Conservation (phyloP, 2,797 vertebrate species). For the Fistularia tabacaria region DNA sequence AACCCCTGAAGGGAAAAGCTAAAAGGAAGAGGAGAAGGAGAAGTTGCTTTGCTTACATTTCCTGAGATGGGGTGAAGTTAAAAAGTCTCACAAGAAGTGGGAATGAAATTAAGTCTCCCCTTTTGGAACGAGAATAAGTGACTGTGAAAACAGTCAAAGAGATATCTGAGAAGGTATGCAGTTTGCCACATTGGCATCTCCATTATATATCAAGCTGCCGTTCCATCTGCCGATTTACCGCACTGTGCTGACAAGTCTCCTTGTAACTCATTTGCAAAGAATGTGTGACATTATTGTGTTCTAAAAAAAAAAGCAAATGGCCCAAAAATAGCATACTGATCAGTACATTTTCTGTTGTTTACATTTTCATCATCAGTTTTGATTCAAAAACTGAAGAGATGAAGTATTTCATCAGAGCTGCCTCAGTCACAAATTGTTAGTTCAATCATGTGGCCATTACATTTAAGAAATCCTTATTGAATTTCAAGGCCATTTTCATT, state of each 20-base stretch:
- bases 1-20: too few species aligned
- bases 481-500: conserved; percentile 52
- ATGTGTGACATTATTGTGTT: conserved; percentile 11
- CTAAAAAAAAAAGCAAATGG: conserved; percentile 10
- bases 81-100: not conserved
- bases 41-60: conserved; percentile 44
- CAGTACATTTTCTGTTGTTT: conserved; percentile 22
- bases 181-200: conserved; percentile 42
- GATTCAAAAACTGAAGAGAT: conserved; percentile 30
- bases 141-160: conserved; percentile 55
- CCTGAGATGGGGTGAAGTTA: conserved; percentile 9
- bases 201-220: conserved; percentile 64
- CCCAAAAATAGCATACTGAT: conserved; percentile 2
- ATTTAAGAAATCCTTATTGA: conserved; percentile 59
- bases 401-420: conserved; percentile 39
- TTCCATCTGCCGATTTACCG: conserved; percentile 57
- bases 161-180: conserved; percentile 36
- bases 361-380: conserved; percentile 27
- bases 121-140: conserved; percentile 40
- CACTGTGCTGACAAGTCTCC: conserved; percentile 38
- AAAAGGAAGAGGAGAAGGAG: too few species aligned
- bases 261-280: conserved; percentile 28
- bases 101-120: conserved; percentile 44
- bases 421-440: conserved; percentile 44
- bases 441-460: conserved; percentile 43